Evolutionary conservation across 1,140 invertebrate genomes (phyloP).

Genomic region (Drosophila ironensis): DNA sequence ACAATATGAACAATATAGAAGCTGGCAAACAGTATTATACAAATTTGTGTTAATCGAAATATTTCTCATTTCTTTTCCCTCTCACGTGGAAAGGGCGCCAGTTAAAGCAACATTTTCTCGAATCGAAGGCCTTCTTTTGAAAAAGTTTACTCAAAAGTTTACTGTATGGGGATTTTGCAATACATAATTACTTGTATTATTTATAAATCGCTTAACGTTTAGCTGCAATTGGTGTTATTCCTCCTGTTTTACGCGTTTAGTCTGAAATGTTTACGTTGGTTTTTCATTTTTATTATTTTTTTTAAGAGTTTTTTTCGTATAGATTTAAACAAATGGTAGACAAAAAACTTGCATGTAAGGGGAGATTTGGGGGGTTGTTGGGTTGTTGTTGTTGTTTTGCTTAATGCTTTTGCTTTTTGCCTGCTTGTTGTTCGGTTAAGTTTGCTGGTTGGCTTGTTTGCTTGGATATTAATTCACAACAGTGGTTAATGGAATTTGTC

Average conservation of each 20-base stretch:
- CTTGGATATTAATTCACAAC: conserved; percentile 83
- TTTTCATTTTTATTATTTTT: conserved; percentile 15
- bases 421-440: conserved; percentile 44
- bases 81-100: conserved; percentile 3
- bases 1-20: conserved; percentile 25
- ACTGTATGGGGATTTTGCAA: conserved; percentile 13
- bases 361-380: conserved; percentile 17
- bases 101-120: conserved; percentile 44
- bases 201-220: conserved; percentile 40
- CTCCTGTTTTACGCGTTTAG: conserved; percentile 19
- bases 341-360: conserved; percentile 43
- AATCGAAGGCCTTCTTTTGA: conserved; percentile 33
- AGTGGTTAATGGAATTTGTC: conserved; percentile 91
- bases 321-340: conserved; percentile 43
- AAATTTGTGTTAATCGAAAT: conserved; percentile 26
- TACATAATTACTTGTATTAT: conserved; percentile 47
- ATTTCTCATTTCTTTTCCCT: conserved; percentile 15
- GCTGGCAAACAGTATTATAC: conserved; percentile 29
- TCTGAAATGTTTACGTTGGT: conserved; percentile 7
- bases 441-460: conserved; percentile 43
- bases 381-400: conserved; percentile 66
- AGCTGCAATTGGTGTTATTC: conserved; percentile 60
- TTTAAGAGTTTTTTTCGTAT: neutral
- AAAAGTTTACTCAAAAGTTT: conserved; percentile 40
- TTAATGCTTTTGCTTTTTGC: conserved; percentile 60